A percentile compares a stretch with the other conserved stretches of the same genome.
These are phyloP conservation scores for Scaptomyza polygonia DNA, from an alignment of 2,888 invertebrate species.

Conservation along the genomic window DNA sequence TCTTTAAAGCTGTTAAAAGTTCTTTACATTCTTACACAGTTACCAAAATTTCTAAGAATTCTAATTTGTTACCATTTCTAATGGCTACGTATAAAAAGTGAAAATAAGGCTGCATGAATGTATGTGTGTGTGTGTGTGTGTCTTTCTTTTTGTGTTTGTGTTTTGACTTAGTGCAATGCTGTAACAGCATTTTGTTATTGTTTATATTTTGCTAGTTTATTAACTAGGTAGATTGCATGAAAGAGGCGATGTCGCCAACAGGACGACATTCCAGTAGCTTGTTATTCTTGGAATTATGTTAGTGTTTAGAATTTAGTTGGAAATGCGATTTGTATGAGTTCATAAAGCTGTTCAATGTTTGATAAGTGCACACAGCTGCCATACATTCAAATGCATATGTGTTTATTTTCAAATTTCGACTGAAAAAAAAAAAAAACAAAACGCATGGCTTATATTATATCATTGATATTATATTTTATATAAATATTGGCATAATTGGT, in stretches of 20 bases:
- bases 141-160: conserved; percentile 1
- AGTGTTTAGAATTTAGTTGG: conserved; percentile 29
- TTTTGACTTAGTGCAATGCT: conserved; percentile 13
- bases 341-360: conserved; percentile 33
- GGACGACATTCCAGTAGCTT: neutral
- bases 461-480: conserved; percentile 37
- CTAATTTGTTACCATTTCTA: neutral
- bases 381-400: neutral
- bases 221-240: neutral
- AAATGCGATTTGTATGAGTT: conserved; percentile 8
- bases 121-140: neutral
- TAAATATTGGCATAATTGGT: conserved; percentile 7
- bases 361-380: conserved; percentile 23
- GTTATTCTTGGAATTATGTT: conserved; percentile 6
- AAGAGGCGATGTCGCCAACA: neutral
- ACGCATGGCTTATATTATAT: conserved; percentile 41
- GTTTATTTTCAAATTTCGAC: conserved; percentile 1
- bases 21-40: neutral
- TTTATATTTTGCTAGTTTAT: neutral
- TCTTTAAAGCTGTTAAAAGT: neutral
- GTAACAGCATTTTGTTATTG: conserved; percentile 21
- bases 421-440: conserved; percentile 8
- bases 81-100: conserved; percentile 27
- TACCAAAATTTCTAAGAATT: neutral
- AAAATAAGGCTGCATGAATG: conserved; percentile 18